These are phyloP conservation scores for Xiphophorus hellerii DNA, from an alignment of 2,113 vertebrate genomes.

Conservation along the genomic window DNA sequence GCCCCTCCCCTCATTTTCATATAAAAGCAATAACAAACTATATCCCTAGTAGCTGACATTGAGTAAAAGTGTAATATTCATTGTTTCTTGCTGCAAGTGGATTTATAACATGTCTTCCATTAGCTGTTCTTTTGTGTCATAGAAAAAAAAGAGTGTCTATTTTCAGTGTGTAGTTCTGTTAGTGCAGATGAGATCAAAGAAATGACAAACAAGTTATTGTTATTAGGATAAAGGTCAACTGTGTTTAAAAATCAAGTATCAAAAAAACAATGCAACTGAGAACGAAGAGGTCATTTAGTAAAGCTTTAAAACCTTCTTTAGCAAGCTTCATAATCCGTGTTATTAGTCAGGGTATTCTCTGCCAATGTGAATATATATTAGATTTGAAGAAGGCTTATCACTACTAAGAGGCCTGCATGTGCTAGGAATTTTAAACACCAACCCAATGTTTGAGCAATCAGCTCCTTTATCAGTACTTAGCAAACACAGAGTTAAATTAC, in stretches of 20 bases:
- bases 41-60: not conserved
- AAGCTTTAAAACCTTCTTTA: slow-evolving; percentile 7
- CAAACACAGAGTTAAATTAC: not conserved
- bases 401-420: slow-evolving; percentile 27
- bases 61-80: not conserved
- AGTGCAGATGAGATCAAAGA: not conserved
- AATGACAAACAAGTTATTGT: slow-evolving; percentile 2
- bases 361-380: slow-evolving; percentile 47
- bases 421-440: slow-evolving; percentile 46
- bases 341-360: slow-evolving; percentile 20
- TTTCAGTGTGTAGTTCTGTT: slow-evolving; percentile 35
- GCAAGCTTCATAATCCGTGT: slow-evolving; percentile 27
- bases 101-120: not conserved
- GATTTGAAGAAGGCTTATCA: slow-evolving; percentile 41
- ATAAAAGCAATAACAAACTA: too few relatives aligned
- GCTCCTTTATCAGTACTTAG: slow-evolving; percentile 22
- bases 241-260: slow-evolving; percentile 12
- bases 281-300: slow-evolving; percentile 12
- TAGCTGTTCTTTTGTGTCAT: slow-evolving; percentile 78
- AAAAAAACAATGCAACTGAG: slow-evolving; percentile 5
- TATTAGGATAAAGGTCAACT: slow-evolving; percentile 1
- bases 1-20: not conserved
- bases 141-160: slow-evolving; percentile 74
- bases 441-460: slow-evolving; percentile 42
- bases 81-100: not conserved